phyloP scores from a whole-genome alignment of 2,113 vertebrate species.

The Epinephelus lanceolatus region DNA sequence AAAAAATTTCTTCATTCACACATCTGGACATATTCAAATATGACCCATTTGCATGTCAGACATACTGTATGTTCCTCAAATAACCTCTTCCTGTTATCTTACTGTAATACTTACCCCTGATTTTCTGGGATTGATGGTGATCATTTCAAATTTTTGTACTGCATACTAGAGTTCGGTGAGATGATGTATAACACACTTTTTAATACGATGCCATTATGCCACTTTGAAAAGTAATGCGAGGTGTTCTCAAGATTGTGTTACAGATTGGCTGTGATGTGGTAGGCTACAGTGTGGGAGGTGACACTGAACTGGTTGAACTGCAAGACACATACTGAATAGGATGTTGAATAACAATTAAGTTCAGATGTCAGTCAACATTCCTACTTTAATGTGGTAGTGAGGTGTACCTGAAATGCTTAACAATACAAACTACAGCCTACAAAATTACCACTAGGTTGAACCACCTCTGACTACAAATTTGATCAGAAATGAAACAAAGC shows the following conservation, averaged over 20 bases:
- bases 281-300: constrained; percentile 7
- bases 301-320: constrained; percentile 15
- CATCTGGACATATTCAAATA: background rate
- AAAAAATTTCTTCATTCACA: background rate
- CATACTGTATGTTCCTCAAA: background rate
- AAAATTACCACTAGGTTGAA: background rate
- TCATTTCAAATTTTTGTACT: background rate
- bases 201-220: background rate
- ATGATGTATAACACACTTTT: background rate
- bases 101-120: background rate
- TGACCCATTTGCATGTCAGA: constrained; percentile 5
- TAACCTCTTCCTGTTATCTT: too few relatives aligned
- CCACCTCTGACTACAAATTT: background rate
- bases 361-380: constrained; percentile 1
- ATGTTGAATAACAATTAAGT: constrained; percentile 4
- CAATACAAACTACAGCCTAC: background rate
- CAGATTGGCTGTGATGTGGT: constrained; percentile 16
- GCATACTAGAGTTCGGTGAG: background rate
- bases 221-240: background rate
- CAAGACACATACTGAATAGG: background rate
- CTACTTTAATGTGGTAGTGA: background rate
- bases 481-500: too few relatives aligned
- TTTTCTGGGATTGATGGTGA: background rate
- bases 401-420: background rate
- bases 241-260: background rate